These are phyloP conservation scores for Ictalurus furcatus DNA, from an alignment of 2,113 vertebrate species.

Conservation along the genomic window DNA sequence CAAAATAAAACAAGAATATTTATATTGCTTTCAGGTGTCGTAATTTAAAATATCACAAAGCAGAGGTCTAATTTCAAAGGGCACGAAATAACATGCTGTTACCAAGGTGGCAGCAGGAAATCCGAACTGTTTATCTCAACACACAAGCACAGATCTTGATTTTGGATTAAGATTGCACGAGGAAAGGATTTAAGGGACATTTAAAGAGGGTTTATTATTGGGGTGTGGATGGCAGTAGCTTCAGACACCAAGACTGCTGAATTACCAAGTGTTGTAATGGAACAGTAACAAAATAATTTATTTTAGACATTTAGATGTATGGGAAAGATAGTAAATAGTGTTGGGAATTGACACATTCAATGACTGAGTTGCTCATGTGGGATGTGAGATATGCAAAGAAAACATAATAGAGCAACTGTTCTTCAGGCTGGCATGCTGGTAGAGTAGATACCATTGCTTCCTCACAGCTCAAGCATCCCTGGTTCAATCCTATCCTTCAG, in stretches of 20 bases:
- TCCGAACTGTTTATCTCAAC: slow-evolving; percentile 1
- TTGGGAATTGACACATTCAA: neutral
- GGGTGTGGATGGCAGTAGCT: neutral
- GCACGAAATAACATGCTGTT: slow-evolving; percentile 1
- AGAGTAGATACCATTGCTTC: too few species aligned
- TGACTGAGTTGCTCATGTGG: neutral
- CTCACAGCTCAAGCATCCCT: neutral
- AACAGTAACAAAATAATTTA: neutral
- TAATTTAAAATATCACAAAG: neutral
- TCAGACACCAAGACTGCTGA: neutral
- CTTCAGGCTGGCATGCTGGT: neutral
- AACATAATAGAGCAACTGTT: neutral
- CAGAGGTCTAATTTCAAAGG: slow-evolving; percentile 13
- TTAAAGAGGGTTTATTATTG: neutral
- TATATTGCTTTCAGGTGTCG: neutral
- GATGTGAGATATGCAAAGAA: neutral
- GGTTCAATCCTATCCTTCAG: neutral
- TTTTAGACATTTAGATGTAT: neutral
- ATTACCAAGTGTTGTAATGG: neutral
- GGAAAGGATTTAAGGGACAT: neutral
- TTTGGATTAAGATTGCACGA: neutral
- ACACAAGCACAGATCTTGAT: neutral
- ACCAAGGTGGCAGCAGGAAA: neutral
- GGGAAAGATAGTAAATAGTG: neutral
- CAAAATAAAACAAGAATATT: neutral